Evolutionary conservation across 1,140 invertebrate genomes (phyloP).

Genomic region (Bombus cullumanus): DNA sequence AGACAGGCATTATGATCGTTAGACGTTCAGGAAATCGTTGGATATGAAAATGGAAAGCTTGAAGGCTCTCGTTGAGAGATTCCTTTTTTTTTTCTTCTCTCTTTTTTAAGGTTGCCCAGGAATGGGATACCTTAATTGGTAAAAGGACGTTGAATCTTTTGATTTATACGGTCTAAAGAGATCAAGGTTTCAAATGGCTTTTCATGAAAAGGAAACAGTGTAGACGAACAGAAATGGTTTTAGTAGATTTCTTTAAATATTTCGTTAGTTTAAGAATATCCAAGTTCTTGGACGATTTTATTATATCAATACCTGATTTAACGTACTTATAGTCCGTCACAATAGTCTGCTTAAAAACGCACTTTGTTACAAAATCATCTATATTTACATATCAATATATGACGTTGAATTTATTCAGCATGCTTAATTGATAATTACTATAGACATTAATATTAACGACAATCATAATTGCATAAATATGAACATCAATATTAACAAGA

Average conservation of each 20-base stretch:
- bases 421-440: no score
- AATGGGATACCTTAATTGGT: not conserved
- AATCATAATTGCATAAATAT: no score
- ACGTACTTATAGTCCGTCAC: no score
- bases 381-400: no score
- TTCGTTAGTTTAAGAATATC: not conserved
- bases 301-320: no score
- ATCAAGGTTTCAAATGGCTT: not conserved
- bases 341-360: no score
- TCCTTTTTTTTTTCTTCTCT: not conserved
- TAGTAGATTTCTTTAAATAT: not conserved
- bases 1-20: conserved; percentile 63
- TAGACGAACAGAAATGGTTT: not conserved
- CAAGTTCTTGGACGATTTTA: no score
- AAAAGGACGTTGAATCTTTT: not conserved
- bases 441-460: no score
- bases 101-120: not conserved
- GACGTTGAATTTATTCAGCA: no score
- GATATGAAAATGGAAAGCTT: conserved; percentile 54
- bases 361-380: no score
- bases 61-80: not conserved
- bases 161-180: not conserved
- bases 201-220: not conserved
- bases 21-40: conserved; percentile 30
- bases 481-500: no score